phyloP scores from a whole-genome alignment of 2,113 vertebrate genomes.

The Myiozetetes cayanensis region DNA sequence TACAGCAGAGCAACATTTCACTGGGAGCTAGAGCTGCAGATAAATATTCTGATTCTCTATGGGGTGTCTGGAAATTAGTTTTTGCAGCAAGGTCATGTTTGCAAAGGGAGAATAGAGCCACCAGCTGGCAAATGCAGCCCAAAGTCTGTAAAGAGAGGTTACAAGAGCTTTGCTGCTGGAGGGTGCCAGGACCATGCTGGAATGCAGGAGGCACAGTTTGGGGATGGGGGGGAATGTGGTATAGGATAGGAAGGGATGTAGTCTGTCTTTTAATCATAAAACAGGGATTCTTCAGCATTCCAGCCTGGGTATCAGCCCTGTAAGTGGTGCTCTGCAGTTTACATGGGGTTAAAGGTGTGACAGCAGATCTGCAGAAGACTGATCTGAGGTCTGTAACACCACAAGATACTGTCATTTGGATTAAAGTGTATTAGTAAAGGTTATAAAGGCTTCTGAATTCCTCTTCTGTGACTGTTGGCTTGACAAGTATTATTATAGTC shows the following conservation, averaged over 20 bases:
- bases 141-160: neutral
- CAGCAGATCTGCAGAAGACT: neutral
- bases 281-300: neutral
- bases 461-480: neutral
- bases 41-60: neutral
- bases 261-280: neutral
- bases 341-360: neutral
- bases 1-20: neutral
- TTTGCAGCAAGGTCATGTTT: conserved; percentile 5
- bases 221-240: neutral
- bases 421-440: neutral
- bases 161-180: neutral
- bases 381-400: neutral
- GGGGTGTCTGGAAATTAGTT: neutral
- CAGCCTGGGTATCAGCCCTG: neutral
- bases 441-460: neutral
- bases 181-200: neutral
- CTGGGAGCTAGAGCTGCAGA: neutral
- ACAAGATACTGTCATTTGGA: neutral
- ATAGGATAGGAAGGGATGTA: neutral
- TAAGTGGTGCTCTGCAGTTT: neutral
- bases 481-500: neutral
- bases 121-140: neutral
- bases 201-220: neutral
- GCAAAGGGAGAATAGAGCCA: conserved; percentile 7